Evolutionary conservation across 2,888 invertebrate species (phyloP).

Genomic region (Parnassius mnemosyne): DNA sequence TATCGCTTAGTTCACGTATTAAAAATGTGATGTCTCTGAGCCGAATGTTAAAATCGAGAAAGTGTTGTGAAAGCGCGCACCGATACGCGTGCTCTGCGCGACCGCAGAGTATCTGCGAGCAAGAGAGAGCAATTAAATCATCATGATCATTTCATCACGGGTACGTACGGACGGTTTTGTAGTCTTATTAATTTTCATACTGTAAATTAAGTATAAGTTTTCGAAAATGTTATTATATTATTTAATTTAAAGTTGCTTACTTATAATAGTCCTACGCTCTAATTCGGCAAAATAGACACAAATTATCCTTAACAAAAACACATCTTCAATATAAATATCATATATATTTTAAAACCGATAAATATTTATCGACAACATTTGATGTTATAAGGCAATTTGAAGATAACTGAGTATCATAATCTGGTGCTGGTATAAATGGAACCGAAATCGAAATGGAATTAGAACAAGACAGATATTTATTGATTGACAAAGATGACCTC

Average conservation of each 20-base stretch:
- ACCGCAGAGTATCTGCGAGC: constrained; percentile 5
- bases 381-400: constrained; percentile 3
- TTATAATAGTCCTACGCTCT: no score
- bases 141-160: no score
- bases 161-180: no score
- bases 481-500: constrained; percentile 9
- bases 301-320: no score
- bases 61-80: constrained; percentile 59
- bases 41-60: constrained; percentile 64
- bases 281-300: no score
- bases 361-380: not conserved
- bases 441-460: not conserved
- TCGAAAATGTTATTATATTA: no score
- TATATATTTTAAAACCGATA: no score
- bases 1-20: constrained; percentile 29
- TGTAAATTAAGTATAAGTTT: no score
- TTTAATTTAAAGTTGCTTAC: no score
- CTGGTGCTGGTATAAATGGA: constrained; percentile 1
- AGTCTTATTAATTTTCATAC: no score
- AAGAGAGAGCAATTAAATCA: not conserved
- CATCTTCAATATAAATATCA: no score
- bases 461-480: constrained; percentile 5
- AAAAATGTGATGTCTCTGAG: constrained; percentile 30
- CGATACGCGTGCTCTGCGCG: constrained; percentile 18
- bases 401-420: not conserved